Base-by-base conservation (phyloP, 2,888 invertebrate species). In the Drosophila lacicola region DNA sequence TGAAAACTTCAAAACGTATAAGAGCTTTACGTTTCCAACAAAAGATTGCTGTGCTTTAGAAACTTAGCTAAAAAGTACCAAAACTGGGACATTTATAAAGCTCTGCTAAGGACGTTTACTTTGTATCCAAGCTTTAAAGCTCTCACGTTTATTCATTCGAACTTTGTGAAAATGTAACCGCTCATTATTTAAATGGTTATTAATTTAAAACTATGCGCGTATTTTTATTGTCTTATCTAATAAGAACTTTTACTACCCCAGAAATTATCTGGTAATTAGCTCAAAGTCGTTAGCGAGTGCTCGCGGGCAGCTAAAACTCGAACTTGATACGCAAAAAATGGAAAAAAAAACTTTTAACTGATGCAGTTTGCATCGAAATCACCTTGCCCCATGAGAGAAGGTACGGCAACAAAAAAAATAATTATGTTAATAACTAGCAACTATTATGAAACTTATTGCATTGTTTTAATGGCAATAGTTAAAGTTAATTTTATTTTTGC, bases 401-500 rank as follows among this genome's bases (percentile, higher is more conserved):
- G 8, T 29, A 29, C 29, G 41, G 3, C 39, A 19, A 37, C 36
- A 50, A 42, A 44, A 56, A 78, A 82, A 66, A 70, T 73, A 80
- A 82, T 78, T 78, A 81, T 80, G 80, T 68, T 76, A 84, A 84
- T 87, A 89, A 70, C 70, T 82, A 47, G 37, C 53, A 83, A 76
- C 88, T 82, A 82, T 77, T 74, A 74, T 71, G 62, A 66, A 71
- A 73, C 71, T 82, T 75, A 88, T 78, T 88, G 67, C 67, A 50
- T 64, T 72, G 44, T 70, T 66, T 61, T 80, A 62, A 71, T 60
- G 57, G 46, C 21, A 55, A 69, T 55, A 57, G 58, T 33, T 58
- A 45, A 60, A 68, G 61, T 41, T 64, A 21, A 41, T n/a, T 58
- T 49, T 49, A 33, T 50, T 44, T 42, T 19, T 19, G 25, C 13